A percentile compares a stretch with the other conserved stretches of the same genome.
phyloP scores from a whole-genome alignment of 2,113 vertebrate species.

The Machaerirhynchus nigripectus region DNA sequence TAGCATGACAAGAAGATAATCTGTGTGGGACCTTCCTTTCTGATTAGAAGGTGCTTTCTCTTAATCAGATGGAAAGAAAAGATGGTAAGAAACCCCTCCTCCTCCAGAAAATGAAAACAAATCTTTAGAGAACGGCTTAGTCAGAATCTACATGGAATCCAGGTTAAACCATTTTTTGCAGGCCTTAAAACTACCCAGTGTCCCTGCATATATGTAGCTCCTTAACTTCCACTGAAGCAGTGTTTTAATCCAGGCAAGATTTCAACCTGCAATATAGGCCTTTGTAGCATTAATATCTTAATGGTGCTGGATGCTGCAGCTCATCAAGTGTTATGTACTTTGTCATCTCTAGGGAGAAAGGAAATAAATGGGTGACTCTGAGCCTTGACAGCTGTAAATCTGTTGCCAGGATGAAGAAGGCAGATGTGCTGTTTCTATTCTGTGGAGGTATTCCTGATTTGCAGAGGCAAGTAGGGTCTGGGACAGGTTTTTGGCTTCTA shows the following conservation, averaged over 20 bases:
- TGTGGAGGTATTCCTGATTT: not conserved
- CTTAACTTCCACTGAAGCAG: slow-evolving; percentile 29
- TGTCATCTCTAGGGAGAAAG: slow-evolving; percentile 26
- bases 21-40: slow-evolving; percentile 40
- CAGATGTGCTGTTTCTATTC: not conserved
- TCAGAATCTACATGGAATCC: slow-evolving; percentile 34
- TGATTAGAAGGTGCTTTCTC: slow-evolving; percentile 1
- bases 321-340: slow-evolving; percentile 13
- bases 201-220: not conserved
- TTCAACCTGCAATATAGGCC: not conserved
- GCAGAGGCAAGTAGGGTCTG: not conserved
- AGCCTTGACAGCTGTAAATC: not conserved
- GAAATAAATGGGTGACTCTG: slow-evolving; percentile 21
- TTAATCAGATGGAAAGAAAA: slow-evolving; percentile 40
- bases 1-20: slow-evolving; percentile 36
- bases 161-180: slow-evolving; percentile 48
- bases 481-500: not conserved
- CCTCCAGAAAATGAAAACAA: slow-evolving; percentile 44
- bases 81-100: slow-evolving; percentile 12
- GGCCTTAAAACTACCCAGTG: not conserved
- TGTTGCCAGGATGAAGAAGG: not conserved
- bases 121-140: slow-evolving; percentile 56
- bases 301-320: slow-evolving; percentile 34
- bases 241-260: slow-evolving; percentile 50
- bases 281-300: slow-evolving; percentile 5